Evolutionary conservation across 2,113 vertebrate species (phyloP).

Genomic region (Paralichthys olivaceus): DNA sequence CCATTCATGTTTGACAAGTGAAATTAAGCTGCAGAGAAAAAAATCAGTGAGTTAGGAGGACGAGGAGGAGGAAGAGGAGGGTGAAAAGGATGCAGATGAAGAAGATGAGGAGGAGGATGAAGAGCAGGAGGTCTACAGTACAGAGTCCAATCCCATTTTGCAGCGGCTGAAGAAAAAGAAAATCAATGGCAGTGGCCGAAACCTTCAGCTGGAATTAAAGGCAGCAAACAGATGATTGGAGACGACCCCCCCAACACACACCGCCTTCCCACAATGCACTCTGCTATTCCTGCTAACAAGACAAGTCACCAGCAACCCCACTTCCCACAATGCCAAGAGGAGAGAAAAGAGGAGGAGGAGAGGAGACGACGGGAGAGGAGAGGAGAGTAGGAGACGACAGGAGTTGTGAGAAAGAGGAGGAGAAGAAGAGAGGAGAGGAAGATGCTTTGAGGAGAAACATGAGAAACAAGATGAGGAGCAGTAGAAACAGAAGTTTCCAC

Average conservation of each 20-base stretch:
- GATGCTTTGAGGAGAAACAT: slow-evolving; percentile 10
- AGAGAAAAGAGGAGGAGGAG: background rate
- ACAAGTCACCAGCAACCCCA: slow-evolving; percentile 13
- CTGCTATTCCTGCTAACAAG: slow-evolving; percentile 22
- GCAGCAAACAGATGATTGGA: slow-evolving; percentile 61
- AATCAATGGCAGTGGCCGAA: slow-evolving; percentile 75
- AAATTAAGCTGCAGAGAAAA: slow-evolving; percentile 9
- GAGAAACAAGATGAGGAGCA: no score
- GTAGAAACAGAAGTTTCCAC: no score
- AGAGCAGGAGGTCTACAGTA: slow-evolving; percentile 29
- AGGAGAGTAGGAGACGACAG: slow-evolving; percentile 29
- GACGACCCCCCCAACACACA: slow-evolving; percentile 3
- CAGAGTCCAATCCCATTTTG: slow-evolving; percentile 59
- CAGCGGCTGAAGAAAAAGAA: slow-evolving; percentile 54
- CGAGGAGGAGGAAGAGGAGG: slow-evolving; percentile 8
- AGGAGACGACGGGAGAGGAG: background rate
- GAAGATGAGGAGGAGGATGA: slow-evolving; percentile 33
- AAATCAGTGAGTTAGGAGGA: slow-evolving; percentile 11
- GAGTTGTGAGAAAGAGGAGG: no score
- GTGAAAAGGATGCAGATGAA: background rate
- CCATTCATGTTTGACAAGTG: background rate
- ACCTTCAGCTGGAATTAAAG: slow-evolving; percentile 75
- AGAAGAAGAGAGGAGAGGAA: slow-evolving; percentile 2
- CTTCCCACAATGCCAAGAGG: slow-evolving; percentile 42
- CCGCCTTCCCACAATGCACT: slow-evolving; percentile 53